Conservation (phyloP, 1,140 invertebrate species). For the Pogonognathellus flavescens region DNA sequence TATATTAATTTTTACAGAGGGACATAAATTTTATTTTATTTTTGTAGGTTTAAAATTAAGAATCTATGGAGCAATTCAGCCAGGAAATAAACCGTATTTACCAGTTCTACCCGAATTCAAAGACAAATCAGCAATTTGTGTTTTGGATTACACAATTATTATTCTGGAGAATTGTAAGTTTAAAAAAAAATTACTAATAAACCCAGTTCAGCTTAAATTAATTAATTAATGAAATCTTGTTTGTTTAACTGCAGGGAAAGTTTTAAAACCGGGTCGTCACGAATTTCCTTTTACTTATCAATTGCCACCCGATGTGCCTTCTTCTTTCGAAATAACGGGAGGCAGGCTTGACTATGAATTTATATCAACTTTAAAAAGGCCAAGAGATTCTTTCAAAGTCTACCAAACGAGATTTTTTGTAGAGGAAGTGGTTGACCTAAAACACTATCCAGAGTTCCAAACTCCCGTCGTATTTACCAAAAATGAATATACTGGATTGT, state of each 20-base stretch:
- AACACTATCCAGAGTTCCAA: not conserved
- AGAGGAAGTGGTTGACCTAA: not conserved
- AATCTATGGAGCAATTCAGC: conserved; percentile 19
- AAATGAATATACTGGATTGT: not conserved
- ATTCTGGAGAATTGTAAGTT: conserved; percentile 2
- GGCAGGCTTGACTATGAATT: conserved; percentile 32
- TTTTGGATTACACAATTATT: conserved; percentile 11
- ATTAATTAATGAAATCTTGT: not conserved
- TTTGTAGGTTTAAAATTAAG: conserved; percentile 13
- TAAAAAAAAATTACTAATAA: not conserved
- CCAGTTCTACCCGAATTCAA: not conserved
- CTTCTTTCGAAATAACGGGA: not conserved
- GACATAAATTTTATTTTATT: not conserved
- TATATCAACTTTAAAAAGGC: conserved; percentile 24
- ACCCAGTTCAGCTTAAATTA: not conserved
- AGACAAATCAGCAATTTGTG: not conserved
- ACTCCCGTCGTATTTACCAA: not conserved
- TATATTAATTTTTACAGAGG: too few species aligned
- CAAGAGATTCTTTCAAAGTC: conserved; percentile 33
- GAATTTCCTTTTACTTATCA: conserved; percentile 25
- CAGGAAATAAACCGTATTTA: not conserved
- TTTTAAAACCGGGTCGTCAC: conserved; percentile 34
- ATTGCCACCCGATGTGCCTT: conserved; percentile 17
- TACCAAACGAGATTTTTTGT: conserved; percentile 38
- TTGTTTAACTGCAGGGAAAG: not conserved